Base-by-base conservation (phyloP, 2,888 invertebrate genomes). In the Dicyrtoma fusca region DNA sequence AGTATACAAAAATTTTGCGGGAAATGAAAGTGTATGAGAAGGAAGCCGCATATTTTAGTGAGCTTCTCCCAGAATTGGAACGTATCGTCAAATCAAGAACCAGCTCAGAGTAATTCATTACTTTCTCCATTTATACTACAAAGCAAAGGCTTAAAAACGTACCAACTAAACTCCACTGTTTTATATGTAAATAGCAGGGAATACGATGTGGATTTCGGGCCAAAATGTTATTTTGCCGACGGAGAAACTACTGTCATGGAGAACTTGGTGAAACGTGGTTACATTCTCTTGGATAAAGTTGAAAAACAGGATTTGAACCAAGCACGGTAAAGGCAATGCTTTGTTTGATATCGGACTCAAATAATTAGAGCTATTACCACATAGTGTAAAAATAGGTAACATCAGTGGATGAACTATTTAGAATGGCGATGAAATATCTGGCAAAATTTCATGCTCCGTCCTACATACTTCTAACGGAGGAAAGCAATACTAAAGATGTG, bases 371-470 rank as follows among this genome's bases (percentile, higher is more conserved):
- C 6, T 21, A 55, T 13, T 21, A 17, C 13, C 23, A 21, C 19
- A 6, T 55, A 19, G n/a, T 49, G 49, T 49, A 3, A 49, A n/a
- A 49, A n/a, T n/a, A n/a, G n/a, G n/a, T n/a, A n/a, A n/a, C n/a
- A n/a, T n/a, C n/a, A 6, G 49, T 49, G 4, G 5, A 49, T 49
- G 19, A 6, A 49, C 19, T 49, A 10, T 25, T 14, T 47, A 69
- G 69, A 25, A n/a, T 69, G 14, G 49, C 26, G 17, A 4, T 71
- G 17, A 14, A 62, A 17, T 11, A 17, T 19, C 34, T 71, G 19
- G 70, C 70, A 25, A 71, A 71, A 53, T 49, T 71, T 1, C 70
- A 71, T n/a, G 49, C 62, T 10, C n/a, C 49, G 3, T 51, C 70
- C 19, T 53, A 71, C 19, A 13, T 45, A 25, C 19, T 62, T 6